Base-by-base conservation (phyloP, 2,888 invertebrate species). In the Nymphalis c-album region DNA sequence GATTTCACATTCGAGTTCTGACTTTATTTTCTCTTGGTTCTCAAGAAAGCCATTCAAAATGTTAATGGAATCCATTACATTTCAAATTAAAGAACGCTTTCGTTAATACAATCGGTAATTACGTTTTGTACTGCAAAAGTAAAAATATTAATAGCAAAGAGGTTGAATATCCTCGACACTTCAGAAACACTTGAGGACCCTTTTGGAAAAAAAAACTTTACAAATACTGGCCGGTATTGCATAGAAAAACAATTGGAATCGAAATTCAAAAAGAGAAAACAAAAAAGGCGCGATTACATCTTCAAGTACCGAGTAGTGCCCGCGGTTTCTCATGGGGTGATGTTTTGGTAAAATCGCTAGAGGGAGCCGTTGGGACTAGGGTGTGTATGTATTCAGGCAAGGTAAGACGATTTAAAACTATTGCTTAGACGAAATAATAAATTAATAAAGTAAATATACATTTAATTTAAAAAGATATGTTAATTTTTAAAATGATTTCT, bases 221-320 rank as follows among this genome's bases (percentile, higher is more conserved):
- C 77, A 73, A 78, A 80, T 79, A 83, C 85, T 84, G 86, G 85
- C 85, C 85, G 82, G 79, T 74, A 80, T 71, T 69, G 67, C 71
- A 73, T 79, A 80, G 77, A 81, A 80, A 88, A 90, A 90, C 88
- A 90, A 90, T 86, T 78, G 75, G 73, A 78, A 79, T 80, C 78
- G 76, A 70, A 78, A 77, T 82, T 82, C 77, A 80, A 80, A 85
- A 79, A 81, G 81, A 78, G 81, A 82, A 88, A 90, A 88, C 74
- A 87, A 88, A 90, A 90, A 84, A 86, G 88, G 91, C 85, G 91
- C 88, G 91, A 91, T 91, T 90, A 87, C 82, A 91, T 91, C 90
- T 90, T 86, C 77, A 81, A 87, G 89, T 87, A 86, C 82, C 75
- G 80, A 85, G 81, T 78, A 79, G 82, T 82, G 82, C 81, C 80